These are phyloP conservation scores for Acanthosepion lycidas DNA, from an alignment of 2,888 invertebrate genomes.

Conservation along the genomic window DNA sequence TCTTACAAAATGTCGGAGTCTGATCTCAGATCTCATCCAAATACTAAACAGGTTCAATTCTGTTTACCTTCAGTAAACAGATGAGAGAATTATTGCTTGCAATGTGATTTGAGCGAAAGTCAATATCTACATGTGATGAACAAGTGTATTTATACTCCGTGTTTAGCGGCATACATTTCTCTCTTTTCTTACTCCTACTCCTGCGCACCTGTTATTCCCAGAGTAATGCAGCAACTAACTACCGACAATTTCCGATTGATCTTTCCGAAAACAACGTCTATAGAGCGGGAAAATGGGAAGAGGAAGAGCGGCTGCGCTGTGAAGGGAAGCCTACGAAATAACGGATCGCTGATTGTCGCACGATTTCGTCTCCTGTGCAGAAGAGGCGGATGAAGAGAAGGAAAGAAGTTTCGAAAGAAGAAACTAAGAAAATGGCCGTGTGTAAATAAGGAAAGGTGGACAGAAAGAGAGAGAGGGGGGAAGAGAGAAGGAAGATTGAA, in stretches of 20 bases:
- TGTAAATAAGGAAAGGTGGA: too few species aligned
- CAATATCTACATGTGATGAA: neutral
- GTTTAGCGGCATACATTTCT: neutral
- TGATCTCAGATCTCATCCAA: too few species aligned
- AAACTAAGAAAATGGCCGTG: neutral
- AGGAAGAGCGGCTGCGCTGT: neutral
- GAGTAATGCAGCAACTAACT: neutral
- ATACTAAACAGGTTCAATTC: too few species aligned
- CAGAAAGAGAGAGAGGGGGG: too few species aligned
- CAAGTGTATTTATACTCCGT: neutral
- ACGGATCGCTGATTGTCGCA: neutral
- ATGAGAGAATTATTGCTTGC: too few species aligned
- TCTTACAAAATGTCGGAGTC: too few species aligned
- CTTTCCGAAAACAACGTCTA: neutral
- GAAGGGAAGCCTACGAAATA: too few species aligned
- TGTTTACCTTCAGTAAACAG: too few species aligned
- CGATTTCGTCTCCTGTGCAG: neutral
- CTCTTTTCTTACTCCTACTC: neutral
- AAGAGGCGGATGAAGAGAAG: too few species aligned
- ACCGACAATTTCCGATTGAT: neutral
- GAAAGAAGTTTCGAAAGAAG: neutral
- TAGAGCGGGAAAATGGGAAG: neutral
- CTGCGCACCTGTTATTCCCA: neutral
- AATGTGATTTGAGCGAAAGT: neutral
- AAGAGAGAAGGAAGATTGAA: too few species aligned